Conservation (phyloP, 1,140 invertebrate species). For the Zaprionus capensis region DNA sequence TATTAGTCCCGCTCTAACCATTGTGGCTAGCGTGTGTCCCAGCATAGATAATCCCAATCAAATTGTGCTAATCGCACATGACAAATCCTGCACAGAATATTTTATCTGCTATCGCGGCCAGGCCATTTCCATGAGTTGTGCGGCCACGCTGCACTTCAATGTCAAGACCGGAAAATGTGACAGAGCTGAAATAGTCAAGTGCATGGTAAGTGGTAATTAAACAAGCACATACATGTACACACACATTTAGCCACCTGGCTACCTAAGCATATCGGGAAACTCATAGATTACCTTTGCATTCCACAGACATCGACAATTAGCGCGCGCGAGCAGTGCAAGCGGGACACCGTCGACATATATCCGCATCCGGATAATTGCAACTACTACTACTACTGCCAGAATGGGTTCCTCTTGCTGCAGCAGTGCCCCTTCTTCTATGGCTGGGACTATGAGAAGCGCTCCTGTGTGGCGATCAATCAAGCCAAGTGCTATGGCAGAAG, state of each 20-base stretch:
- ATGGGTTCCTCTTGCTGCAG: conserved; percentile 69
- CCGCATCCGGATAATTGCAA: conserved; percentile 78
- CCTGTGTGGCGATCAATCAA: conserved; percentile 56
- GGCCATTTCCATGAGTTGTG: conserved; percentile 62
- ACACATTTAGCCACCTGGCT: background rate
- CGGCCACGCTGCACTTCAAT: conserved; percentile 73
- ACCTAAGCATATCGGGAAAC: background rate
- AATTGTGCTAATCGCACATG: conserved; percentile 63
- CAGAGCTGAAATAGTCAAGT: conserved; percentile 68
- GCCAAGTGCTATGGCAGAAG: conserved; percentile 65
- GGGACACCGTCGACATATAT: conserved; percentile 63
- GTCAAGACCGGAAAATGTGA: conserved; percentile 67
- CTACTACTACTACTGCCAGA: conserved; percentile 72
- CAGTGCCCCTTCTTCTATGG: conserved; percentile 77
- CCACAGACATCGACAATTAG: conserved; percentile 43
- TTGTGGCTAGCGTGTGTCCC: conserved; percentile 56
- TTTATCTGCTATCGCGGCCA: conserved; percentile 75
- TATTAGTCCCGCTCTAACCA: conserved; percentile 19
- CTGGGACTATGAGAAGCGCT: conserved; percentile 72
- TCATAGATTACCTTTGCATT: background rate
- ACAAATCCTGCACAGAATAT: conserved; percentile 74
- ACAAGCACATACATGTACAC: background rate
- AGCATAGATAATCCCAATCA: conserved; percentile 52
- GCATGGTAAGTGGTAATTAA: conserved; percentile 54
- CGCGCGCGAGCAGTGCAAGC: conserved; percentile 69